Evolutionary conservation across 2,797 vertebrate species (phyloP).

Genomic region (Sphaeramia orbicularis): DNA sequence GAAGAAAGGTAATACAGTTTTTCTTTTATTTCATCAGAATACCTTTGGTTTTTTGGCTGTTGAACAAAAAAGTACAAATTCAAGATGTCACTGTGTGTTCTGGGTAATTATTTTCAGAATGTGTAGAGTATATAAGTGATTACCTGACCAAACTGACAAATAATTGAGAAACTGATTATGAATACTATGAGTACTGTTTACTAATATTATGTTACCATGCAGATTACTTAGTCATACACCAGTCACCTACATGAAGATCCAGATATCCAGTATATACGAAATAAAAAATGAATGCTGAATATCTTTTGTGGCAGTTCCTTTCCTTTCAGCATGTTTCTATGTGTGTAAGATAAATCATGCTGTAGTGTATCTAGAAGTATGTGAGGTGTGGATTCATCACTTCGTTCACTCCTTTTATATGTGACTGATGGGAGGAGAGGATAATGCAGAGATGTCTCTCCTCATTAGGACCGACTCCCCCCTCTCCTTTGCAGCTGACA

Average conservation of each 20-base stretch:
- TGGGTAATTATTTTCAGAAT: too few relatives aligned
- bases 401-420: constrained; percentile 42
- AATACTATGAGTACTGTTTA: background rate
- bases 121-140: background rate
- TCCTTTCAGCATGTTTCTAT: background rate
- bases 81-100: too few relatives aligned
- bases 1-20: too few relatives aligned
- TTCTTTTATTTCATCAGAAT: too few relatives aligned
- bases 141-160: background rate
- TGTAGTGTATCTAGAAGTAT: constrained; percentile 4
- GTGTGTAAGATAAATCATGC: constrained; percentile 13
- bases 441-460: constrained; percentile 50
- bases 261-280: background rate
- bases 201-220: background rate
- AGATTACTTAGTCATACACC: background rate
- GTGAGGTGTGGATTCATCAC: constrained; percentile 41
- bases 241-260: background rate
- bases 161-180: background rate
- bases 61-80: too few relatives aligned
- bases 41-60: too few relatives aligned
- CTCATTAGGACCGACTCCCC: constrained; percentile 60
- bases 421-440: constrained; percentile 45
- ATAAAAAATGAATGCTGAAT: too few relatives aligned
- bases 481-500: constrained; percentile 44
- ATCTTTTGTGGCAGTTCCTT: background rate